phyloP scores from a whole-genome alignment of 2,797 vertebrate species.

The Botia almorhae region DNA sequence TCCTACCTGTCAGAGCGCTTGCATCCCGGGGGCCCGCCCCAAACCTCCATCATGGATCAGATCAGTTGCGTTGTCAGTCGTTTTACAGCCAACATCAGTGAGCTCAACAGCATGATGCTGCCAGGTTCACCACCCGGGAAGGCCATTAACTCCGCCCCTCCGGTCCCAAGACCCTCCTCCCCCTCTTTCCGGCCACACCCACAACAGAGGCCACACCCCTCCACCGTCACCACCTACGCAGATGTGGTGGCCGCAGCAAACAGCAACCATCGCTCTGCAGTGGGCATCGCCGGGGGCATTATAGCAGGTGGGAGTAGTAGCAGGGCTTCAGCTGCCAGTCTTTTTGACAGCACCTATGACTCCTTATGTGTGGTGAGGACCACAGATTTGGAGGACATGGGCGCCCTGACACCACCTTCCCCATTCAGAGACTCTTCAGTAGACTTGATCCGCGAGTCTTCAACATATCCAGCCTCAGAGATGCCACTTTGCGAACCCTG shows the following conservation, averaged over 20 bases:
- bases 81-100: conserved; percentile 96
- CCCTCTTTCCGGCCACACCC: conserved; percentile 81
- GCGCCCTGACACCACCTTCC: conserved; percentile 93
- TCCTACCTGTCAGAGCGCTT: conserved; percentile 81
- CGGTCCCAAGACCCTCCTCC: conserved; percentile 70
- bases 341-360: conserved; percentile 74
- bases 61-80: conserved; percentile 96
- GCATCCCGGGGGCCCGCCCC: conserved; percentile 80
- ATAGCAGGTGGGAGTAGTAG: conserved; percentile 73
- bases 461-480: conserved; percentile 77
- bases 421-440: conserved; percentile 96
- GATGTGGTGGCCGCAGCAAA: conserved; percentile 86
- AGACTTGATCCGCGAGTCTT: conserved; percentile 88
- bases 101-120: conserved; percentile 98
- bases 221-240: conserved; percentile 88
- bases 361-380: conserved; percentile 72
- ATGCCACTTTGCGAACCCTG: conserved; percentile 83
- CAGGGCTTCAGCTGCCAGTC: conserved; percentile 76
- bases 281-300: conserved; percentile 59
- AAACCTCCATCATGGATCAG: conserved; percentile 95
- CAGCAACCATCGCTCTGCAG: conserved; percentile 69
- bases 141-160: conserved; percentile 30
- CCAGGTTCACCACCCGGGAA: conserved; percentile 73
- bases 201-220: conserved; percentile 80
- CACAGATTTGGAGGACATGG: conserved; percentile 84